Conservation (phyloP, 2,113 vertebrate species). For the Melanerpes aurifrons region DNA sequence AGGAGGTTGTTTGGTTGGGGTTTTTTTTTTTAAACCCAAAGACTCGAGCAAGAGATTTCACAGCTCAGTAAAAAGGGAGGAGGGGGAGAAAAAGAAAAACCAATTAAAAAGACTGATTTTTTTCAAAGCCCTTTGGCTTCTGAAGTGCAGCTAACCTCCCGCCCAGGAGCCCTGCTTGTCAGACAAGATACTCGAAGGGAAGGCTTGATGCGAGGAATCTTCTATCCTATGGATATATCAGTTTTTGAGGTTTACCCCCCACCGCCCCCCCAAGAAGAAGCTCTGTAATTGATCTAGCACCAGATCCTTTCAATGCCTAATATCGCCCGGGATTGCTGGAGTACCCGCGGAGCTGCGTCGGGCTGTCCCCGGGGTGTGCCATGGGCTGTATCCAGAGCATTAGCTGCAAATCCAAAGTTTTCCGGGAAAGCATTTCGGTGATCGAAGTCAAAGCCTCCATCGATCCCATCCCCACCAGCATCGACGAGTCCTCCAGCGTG, state of each 20-base stretch:
- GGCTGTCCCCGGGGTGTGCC: slow-evolving; percentile 80
- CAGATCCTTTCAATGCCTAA: slow-evolving; percentile 83
- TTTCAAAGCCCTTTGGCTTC: slow-evolving; percentile 45
- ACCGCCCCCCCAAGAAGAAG: not conserved
- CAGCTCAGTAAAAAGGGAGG: slow-evolving; percentile 37
- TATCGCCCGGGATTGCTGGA: slow-evolving; percentile 82
- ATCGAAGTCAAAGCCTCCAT: slow-evolving; percentile 93
- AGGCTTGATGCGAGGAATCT: slow-evolving; percentile 29
- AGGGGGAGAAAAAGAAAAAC: not conserved
- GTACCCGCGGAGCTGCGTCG: slow-evolving; percentile 81
- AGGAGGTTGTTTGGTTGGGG: no score
- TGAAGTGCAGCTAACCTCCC: slow-evolving; percentile 63
- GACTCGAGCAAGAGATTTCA: slow-evolving; percentile 62
- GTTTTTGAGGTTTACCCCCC: slow-evolving; percentile 42
- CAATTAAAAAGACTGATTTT: no score
- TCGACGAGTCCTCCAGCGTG: slow-evolving; percentile 95
- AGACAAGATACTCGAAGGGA: slow-evolving; percentile 1
- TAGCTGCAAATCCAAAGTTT: slow-evolving; percentile 95
- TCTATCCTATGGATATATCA: slow-evolving; percentile 79
- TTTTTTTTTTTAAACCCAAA: slow-evolving; percentile 62
- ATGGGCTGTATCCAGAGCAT: slow-evolving; percentile 99
- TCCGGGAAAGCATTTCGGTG: slow-evolving; percentile 92
- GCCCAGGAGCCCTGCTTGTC: slow-evolving; percentile 51
- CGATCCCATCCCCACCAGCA: slow-evolving; percentile 94
- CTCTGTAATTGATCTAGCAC: slow-evolving; percentile 67